These are phyloP conservation scores for Argopecten irradians DNA, from an alignment of 1,140 invertebrate genomes.

Conservation along the genomic window DNA sequence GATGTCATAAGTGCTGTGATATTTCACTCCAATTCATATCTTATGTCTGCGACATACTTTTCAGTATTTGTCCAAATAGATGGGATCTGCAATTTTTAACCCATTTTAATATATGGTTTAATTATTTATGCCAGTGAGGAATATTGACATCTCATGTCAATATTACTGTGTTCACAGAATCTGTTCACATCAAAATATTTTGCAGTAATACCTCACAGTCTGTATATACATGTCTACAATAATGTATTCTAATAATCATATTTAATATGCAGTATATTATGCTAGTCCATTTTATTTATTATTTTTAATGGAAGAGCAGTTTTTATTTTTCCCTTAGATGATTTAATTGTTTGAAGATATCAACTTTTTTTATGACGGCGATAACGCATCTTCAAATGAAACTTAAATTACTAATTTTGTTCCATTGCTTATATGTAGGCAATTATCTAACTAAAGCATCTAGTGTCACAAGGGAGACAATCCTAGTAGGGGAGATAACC, in stretches of 20 bases:
- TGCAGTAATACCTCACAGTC: not conserved
- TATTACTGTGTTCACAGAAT: constrained; percentile 1
- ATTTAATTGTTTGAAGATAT: not conserved
- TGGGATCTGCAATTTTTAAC: constrained; percentile 1
- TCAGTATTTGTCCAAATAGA: constrained; percentile 9
- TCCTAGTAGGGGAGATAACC: not conserved
- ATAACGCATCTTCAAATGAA: not conserved
- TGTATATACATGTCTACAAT: not conserved
- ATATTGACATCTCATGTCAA: not conserved
- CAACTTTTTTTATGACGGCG: not conserved
- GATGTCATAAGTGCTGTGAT: constrained; percentile 10
- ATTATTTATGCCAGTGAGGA: not conserved
- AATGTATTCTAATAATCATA: not conserved
- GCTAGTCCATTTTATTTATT: constrained; percentile 17
- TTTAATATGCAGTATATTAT: not conserved
- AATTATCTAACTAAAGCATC: not conserved
- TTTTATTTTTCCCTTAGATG: not conserved
- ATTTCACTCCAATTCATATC: constrained; percentile 1
- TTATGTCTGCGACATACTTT: not conserved
- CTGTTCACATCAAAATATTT: constrained; percentile 23
- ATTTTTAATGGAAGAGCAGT: not conserved
- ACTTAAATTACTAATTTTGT: not conserved
- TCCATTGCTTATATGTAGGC: not conserved
- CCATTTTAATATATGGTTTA: not conserved
- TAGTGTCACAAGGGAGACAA: not conserved